Base-by-base conservation (phyloP, 2,797 vertebrate species). In the Galago senegalensis region DNA sequence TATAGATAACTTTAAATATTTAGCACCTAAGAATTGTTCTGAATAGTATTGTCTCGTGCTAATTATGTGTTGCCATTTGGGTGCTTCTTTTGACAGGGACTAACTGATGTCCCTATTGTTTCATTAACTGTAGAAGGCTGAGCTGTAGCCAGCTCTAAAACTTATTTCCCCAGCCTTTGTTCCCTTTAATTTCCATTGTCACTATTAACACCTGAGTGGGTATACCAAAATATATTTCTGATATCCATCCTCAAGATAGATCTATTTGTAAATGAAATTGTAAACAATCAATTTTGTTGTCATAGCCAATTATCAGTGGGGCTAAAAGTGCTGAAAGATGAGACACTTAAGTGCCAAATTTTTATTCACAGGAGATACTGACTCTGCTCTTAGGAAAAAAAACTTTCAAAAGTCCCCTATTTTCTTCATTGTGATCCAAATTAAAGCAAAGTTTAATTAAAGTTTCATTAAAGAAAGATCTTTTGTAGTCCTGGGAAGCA, bases 371-470 rank as follows among this genome's bases (percentile, higher is more conserved):
- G 87, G 67, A 92, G 70, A 87, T 46, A 89, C 77, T 46, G 72
- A 83, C 69, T 37, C 18, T 87, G 93, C 92, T 81, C 84, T 75
- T 77, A 94, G 58, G 77, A 20, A 60, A 70, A 40, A 94, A 93
- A 97, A 16, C 16, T 53, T 90, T 86, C 89, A 97, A 96, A 97
- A 96, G 86, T 93, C 56, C 77, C 73, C 87, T 31, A 58, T 97
- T 98, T 97, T 97, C 91, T 96, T 76, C 69, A 93, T 97, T 97
- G 65, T 96, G 69, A 95, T 96, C 97, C 76, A 97, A 58, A 67
- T 96, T 94, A 86, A 98, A 97, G 95, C 81, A 72, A 94, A 58
- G 27, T 89, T 97, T 97, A 97, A 98, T 98, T 98, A 97, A 98
- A 98, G 87, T 97, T 97, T 97, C 29, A 97, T 98, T 97, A 96